These are phyloP conservation scores for Patagioenas fasciata DNA, from an alignment of 2,113 vertebrate species.

Conservation along the genomic window DNA sequence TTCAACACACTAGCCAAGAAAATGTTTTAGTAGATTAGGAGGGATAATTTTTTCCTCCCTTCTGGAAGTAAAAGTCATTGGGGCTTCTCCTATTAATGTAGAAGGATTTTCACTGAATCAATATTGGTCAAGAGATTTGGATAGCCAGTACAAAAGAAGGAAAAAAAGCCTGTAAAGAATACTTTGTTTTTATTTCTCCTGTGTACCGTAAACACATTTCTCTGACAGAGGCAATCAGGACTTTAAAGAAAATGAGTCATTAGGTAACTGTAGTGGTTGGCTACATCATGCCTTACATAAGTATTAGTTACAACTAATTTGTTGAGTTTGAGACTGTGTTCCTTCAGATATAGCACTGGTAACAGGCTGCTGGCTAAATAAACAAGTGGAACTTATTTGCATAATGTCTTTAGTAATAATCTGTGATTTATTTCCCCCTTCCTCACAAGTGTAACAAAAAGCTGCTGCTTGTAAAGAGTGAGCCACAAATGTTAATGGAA, in stretches of 20 bases:
- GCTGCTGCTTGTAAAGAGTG: neutral
- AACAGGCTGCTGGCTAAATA: neutral
- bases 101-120: neutral
- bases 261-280: neutral
- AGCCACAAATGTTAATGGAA: neutral
- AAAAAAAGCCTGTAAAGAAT: neutral
- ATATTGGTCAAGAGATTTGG: neutral
- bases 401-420: neutral
- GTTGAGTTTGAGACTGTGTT: neutral
- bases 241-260: neutral
- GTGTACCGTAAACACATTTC: neutral
- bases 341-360: neutral
- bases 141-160: neutral
- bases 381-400: neutral
- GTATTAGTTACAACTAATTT: neutral
- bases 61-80: neutral
- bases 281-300: neutral
- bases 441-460: neutral
- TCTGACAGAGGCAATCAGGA: neutral
- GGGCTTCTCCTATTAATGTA: neutral
- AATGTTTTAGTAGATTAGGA: neutral
- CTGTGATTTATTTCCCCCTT: neutral
- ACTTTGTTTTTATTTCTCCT: neutral
- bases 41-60: neutral
- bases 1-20: neutral